phyloP scores from a whole-genome alignment of 2,888 invertebrate species.

The Glaucopsyche alexis region DNA sequence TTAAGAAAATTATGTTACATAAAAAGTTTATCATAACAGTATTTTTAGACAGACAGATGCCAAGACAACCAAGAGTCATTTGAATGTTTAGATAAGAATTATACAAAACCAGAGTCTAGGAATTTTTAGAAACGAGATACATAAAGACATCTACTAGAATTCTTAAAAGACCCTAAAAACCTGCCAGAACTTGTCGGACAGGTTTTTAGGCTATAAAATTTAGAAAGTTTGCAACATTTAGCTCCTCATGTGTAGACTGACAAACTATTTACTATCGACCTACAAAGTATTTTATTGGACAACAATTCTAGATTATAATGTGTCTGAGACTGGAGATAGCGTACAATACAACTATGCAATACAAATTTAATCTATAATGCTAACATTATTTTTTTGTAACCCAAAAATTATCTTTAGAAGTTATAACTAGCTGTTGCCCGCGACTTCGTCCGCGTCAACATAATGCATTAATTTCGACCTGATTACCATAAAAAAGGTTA shows the following conservation, averaged over 20 bases:
- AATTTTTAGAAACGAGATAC: slow-evolving; percentile 20
- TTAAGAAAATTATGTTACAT: neutral
- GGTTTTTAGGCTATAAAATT: slow-evolving; percentile 56
- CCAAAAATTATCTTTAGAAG: neutral
- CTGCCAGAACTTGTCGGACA: slow-evolving; percentile 56
- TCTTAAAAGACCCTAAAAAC: slow-evolving; percentile 66
- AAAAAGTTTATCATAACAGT: neutral
- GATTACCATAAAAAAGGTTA: too few relatives aligned
- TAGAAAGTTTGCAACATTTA: slow-evolving; percentile 74
- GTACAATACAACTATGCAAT: neutral
- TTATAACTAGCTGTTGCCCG: too few relatives aligned
- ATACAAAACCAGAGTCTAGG: slow-evolving; percentile 15
- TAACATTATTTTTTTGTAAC: neutral
- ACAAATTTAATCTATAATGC: neutral
- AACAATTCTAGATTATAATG: neutral
- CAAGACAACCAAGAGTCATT: neutral
- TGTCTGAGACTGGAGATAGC: neutral
- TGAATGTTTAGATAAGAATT: slow-evolving; percentile 18
- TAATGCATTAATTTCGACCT: too few relatives aligned
- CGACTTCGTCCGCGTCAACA: too few relatives aligned
- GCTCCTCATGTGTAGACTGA: slow-evolving; percentile 63
- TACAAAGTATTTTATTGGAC: slow-evolving; percentile 71
- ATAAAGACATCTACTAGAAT: slow-evolving; percentile 36
- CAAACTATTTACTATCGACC: slow-evolving; percentile 63
- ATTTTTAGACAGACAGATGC: neutral